Base-by-base conservation (phyloP, 92 coral and sea anemone genomes). In the Chrysogorgia sp. region DNA sequence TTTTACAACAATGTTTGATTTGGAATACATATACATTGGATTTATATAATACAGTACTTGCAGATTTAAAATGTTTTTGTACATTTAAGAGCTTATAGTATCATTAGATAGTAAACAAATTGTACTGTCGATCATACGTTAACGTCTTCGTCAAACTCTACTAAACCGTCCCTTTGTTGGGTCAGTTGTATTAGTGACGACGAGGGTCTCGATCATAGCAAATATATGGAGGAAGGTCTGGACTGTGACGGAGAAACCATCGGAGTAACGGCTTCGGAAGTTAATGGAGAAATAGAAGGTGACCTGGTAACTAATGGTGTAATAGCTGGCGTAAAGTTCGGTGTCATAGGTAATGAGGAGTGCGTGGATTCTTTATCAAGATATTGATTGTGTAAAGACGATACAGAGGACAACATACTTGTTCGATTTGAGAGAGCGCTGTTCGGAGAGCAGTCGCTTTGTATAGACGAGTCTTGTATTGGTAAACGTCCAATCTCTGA, bases 291-390 rank as follows among this genome's bases (percentile, higher is more conserved):
- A 19, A 96, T 88, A 25, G 99, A 96, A 14, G 99, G 99, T 58
- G 97, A 96, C 23, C 99, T 90, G 24, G 99, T 96, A 50, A 96
- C 93, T 25, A 96, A 85, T 3, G 99, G 99, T 12, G 99, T 96
- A 65, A 96, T 96, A 25, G 99, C 99, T 0, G 99, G 99, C 21
- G 99, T 96, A 49, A 96, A 96, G 89, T 96, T 96, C 50, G 99
- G 99, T n/a, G 99, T 92, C 84, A 96, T 90, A 26, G 99, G 97
- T 9, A 96, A 96, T 10, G 99, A 96, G 23, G 99, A 86, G 75
- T 85, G 92, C 1, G 99, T 96, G 10, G 97, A 96, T 12, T 93
- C 97, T 17, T 87, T 93, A 58, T 93, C 92, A 57, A 96, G 88
- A n/a, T 93, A 92, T 13, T 91, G 88, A 60, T 93, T 96, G 0